Percentiles rank a stretch among this genome's conserved stretches.
phyloP scores from a whole-genome alignment of 2,888 invertebrate genomes.

The Gymnocheta viridis region DNA sequence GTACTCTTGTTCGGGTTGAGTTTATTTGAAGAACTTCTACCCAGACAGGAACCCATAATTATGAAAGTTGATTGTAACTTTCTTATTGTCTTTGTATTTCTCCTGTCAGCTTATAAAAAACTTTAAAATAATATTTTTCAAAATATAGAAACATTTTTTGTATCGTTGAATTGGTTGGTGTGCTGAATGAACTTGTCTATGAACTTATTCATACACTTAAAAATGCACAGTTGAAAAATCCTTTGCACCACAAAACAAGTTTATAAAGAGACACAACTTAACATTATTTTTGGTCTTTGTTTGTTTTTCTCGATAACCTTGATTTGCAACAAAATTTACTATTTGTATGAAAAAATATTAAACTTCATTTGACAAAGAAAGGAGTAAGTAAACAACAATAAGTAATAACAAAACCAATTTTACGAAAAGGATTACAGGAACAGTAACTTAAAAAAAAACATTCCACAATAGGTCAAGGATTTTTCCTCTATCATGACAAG shows the following conservation, averaged over 20 bases:
- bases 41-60: conserved; percentile 68
- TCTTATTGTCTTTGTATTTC: background rate
- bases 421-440: conserved; percentile 42
- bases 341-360: background rate
- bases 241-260: conserved; percentile 29
- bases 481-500: conserved; percentile 23
- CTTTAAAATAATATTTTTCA: background rate
- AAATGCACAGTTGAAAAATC: conserved; percentile 21
- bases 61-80: conserved; percentile 19
- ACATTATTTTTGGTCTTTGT: background rate
- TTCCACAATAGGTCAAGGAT: conserved; percentile 69
- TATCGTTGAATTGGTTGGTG: conserved; percentile 1
- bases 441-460: conserved; percentile 35
- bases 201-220: background rate
- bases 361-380: conserved; percentile 35
- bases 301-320: conserved; percentile 54
- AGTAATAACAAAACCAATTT: conserved; percentile 11
- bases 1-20: conserved; percentile 36
- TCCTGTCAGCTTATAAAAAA: background rate
- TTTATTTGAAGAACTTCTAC: conserved; percentile 55
- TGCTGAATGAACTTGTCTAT: conserved; percentile 32
- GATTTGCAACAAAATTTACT: conserved; percentile 30
- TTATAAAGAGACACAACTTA: background rate
- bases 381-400: conserved; percentile 8
- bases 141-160: conserved; percentile 7